Percentiles rank a stretch among this genome's conserved stretches.
These are phyloP conservation scores for Megaceryle alcyon DNA, from an alignment of 2,797 vertebrate genomes.

Conservation along the genomic window DNA sequence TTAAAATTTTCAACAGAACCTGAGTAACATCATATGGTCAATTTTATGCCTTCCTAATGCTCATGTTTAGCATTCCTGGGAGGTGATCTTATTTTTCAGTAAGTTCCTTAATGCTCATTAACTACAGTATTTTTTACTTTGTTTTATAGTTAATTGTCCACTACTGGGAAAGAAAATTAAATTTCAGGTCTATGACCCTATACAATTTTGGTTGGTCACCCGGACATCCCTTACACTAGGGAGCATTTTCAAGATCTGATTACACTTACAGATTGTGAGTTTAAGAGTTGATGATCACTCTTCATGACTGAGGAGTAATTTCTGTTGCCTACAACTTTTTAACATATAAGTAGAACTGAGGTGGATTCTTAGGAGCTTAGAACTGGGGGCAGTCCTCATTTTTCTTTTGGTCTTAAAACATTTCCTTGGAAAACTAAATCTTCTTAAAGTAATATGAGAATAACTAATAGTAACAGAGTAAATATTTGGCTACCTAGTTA, in stretches of 20 bases:
- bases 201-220: background rate
- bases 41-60: background rate
- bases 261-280: background rate
- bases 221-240: background rate
- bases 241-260: background rate
- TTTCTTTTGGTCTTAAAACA: background rate
- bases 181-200: background rate
- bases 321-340: background rate
- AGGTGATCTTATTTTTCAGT: background rate
- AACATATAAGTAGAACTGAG: background rate
- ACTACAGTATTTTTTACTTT: background rate
- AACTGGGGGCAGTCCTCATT: background rate
- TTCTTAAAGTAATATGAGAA: background rate
- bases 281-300: background rate
- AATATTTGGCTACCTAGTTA: background rate
- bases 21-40: background rate
- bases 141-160: background rate
- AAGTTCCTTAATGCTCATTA: background rate
- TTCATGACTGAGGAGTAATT: background rate
- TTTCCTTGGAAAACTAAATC: background rate
- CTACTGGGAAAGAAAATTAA: background rate
- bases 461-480: background rate
- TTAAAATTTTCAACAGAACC: background rate
- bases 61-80: background rate
- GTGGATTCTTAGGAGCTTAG: background rate